phyloP scores from a whole-genome alignment of 1,140 invertebrate species.

The Drosophila nigromelanica region DNA sequence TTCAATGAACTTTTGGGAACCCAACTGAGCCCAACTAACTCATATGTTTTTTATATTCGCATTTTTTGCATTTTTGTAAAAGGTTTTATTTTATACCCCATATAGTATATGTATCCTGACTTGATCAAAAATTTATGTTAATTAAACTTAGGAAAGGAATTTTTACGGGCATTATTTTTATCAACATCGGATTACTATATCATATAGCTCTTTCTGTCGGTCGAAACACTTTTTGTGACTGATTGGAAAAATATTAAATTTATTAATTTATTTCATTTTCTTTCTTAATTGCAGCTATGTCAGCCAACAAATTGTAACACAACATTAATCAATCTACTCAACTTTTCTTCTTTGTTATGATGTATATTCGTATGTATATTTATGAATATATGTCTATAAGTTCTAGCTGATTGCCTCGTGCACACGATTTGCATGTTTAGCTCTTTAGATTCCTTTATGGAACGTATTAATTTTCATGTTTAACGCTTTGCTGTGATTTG shows the following conservation, averaged over 20 bases:
- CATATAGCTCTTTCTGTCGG: too few relatives aligned
- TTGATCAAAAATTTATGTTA: too few relatives aligned
- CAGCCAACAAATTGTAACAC: too few relatives aligned
- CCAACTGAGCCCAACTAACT: slow-evolving; percentile 14
- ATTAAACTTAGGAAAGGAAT: too few relatives aligned
- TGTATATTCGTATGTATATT: not conserved
- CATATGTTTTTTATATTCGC: slow-evolving; percentile 19
- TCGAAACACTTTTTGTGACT: too few relatives aligned
- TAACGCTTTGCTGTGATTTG: slow-evolving; percentile 46
- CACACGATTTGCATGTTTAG: slow-evolving; percentile 73
- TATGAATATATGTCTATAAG: not conserved
- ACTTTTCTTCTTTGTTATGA: slow-evolving; percentile 28
- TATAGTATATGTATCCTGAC: too few relatives aligned
- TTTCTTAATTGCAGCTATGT: too few relatives aligned
- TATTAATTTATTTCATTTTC: too few relatives aligned
- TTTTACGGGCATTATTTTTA: too few relatives aligned
- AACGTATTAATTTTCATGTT: slow-evolving; percentile 67
- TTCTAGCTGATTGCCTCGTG: slow-evolving; percentile 20
- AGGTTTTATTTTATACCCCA: too few relatives aligned
- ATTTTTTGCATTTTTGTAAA: not conserved
- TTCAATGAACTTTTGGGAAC: slow-evolving; percentile 34
- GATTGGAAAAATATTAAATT: too few relatives aligned
- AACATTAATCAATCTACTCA: slow-evolving; percentile 47
- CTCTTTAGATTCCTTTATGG: slow-evolving; percentile 41
- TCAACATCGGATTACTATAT: too few relatives aligned